A percentile compares a stretch with the other conserved stretches of the same genome.
These are phyloP conservation scores for Bombus pascuorum DNA, from an alignment of 1,140 invertebrate genomes.

Conservation along the genomic window DNA sequence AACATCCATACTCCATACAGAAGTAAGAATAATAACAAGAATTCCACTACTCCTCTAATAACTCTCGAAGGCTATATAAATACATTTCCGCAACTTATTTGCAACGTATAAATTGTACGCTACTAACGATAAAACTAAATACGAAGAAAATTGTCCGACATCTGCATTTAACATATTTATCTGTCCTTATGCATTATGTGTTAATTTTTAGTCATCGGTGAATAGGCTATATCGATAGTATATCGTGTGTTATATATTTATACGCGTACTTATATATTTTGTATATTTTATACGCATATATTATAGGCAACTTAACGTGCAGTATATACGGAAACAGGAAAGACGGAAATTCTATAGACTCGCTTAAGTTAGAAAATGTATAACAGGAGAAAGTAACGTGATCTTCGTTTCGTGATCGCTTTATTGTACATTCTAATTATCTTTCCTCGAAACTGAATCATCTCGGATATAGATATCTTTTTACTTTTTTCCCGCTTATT, in stretches of 20 bases:
- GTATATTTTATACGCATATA: no score
- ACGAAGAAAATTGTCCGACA: no score
- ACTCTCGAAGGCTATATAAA: not conserved
- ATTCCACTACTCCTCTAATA: not conserved
- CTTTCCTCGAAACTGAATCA: slow-evolving; percentile 6
- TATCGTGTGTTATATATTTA: no score
- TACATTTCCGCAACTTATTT: not conserved
- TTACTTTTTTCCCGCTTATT: not conserved
- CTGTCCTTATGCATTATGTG: not conserved
- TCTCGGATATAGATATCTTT: not conserved
- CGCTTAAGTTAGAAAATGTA: not conserved
- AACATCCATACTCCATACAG: not conserved
- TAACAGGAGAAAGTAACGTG: not conserved
- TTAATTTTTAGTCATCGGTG: not conserved
- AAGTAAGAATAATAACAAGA: not conserved
- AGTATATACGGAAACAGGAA: no score
- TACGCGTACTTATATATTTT: no score
- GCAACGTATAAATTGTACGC: no score
- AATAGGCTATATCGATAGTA: no score
- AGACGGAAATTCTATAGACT: not conserved
- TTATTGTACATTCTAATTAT: slow-evolving; percentile 6
- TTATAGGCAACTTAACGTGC: not conserved
- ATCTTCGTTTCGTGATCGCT: not conserved
- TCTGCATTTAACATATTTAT: not conserved
- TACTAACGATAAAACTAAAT: no score